These are phyloP conservation scores for Circaetus gallicus DNA, from an alignment of 2,113 vertebrate genomes.

Conservation along the genomic window DNA sequence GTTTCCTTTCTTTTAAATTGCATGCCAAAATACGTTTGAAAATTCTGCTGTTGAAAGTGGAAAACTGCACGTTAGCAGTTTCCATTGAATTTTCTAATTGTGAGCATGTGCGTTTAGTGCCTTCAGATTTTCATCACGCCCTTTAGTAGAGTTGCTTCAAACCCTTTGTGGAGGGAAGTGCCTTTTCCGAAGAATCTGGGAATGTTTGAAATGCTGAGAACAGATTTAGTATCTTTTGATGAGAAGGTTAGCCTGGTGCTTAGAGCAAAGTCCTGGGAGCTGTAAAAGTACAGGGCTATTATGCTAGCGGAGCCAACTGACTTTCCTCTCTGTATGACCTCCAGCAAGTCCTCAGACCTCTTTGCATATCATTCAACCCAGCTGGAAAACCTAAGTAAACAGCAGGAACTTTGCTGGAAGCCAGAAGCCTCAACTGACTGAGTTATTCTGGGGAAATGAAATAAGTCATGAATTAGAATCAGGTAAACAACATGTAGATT, in stretches of 20 bases:
- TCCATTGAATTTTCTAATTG: background rate
- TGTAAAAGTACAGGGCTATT: constrained; percentile 23
- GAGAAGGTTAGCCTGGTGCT: constrained; percentile 33
- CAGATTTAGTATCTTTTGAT: constrained; percentile 37
- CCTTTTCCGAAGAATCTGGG: background rate
- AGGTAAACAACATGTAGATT: background rate
- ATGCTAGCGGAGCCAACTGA: background rate
- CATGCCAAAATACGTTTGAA: background rate
- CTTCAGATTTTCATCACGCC: background rate
- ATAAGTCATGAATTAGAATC: background rate
- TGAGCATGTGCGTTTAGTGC: background rate
- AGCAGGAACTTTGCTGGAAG: constrained; percentile 50
- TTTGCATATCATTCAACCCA: constrained; percentile 40
- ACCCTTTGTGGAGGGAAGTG: background rate
- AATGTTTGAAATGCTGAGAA: constrained; percentile 13
- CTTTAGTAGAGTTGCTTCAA: background rate
- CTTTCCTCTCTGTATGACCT: constrained; percentile 39
- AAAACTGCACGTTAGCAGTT: background rate
- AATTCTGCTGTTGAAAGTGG: background rate
- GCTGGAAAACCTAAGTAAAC: constrained; percentile 56
- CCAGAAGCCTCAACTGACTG: background rate
- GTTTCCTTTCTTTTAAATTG: background rate
- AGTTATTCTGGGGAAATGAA: constrained; percentile 21
- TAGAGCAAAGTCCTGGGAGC: constrained; percentile 23
- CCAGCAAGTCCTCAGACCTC: constrained; percentile 39